phyloP scores from a whole-genome alignment of 1,140 invertebrate species.

The Meloidogyne chitwoodi region DNA sequence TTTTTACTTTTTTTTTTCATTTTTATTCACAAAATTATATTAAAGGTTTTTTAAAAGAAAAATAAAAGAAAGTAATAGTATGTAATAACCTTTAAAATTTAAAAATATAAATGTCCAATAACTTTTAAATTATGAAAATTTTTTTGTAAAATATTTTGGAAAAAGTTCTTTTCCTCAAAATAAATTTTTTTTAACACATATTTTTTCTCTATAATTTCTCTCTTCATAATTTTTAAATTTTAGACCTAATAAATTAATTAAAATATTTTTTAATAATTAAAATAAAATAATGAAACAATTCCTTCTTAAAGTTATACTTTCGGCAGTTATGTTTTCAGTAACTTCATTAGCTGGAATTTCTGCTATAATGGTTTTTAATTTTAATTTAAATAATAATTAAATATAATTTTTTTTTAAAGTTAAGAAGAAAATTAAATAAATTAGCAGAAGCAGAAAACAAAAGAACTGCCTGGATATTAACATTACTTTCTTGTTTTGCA shows the following conservation, averaged over 20 bases:
- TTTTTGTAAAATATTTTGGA: too few relatives aligned
- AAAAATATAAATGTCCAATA: not conserved
- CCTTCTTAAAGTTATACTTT: constrained; percentile 42
- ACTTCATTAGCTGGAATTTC: constrained; percentile 49
- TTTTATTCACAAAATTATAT: not conserved
- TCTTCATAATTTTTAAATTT: too few relatives aligned
- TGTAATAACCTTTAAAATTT: not conserved
- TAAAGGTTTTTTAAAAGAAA: not conserved
- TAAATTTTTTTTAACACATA: too few relatives aligned
- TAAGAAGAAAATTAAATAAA: constrained; percentile 9
- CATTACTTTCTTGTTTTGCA: constrained; percentile 73
- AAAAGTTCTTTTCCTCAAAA: too few relatives aligned
- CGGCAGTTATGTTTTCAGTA: constrained; percentile 48
- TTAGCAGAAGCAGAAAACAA: constrained; percentile 3
- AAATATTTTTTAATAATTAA: too few relatives aligned
- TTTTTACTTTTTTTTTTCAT: not conserved
- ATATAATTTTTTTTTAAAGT: not conserved
- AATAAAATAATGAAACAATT: constrained; percentile 31
- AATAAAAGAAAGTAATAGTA: not conserved
- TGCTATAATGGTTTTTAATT: constrained; percentile 46
- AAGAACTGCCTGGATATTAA: constrained; percentile 50
- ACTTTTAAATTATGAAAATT: too few relatives aligned
- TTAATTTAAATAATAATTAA: not conserved
- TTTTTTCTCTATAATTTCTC: too few relatives aligned
- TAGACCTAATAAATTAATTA: too few relatives aligned